Evolutionary conservation across 2,113 vertebrate species (phyloP), one percentile per base, ranked within the genome.

Genomic region (Chlorodrepanis virens): DNA sequence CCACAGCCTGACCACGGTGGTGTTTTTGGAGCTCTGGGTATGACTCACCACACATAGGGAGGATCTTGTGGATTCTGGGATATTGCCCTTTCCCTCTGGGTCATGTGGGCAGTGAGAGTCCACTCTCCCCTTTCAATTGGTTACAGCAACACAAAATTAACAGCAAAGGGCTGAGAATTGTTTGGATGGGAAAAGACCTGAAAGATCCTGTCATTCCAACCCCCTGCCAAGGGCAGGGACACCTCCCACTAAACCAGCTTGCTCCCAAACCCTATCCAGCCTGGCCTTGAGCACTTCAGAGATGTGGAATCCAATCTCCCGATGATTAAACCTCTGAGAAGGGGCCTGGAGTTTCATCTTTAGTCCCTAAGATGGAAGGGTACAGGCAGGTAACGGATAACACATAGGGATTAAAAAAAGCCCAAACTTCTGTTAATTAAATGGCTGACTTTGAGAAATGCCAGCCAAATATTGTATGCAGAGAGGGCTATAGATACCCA

Each of bases 361-460:
- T 47, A 10, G 42, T 86, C 24, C 24, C 39, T 37, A 18, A 59
- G 6, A 81, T 44, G 23, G 54, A 69, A 80, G 8, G 28, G 25
- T 23, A 45, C 18, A 87, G 45, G 31, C 63, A 93, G 81, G 27
- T 45, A 83, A 20, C 24, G 87, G 78, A 71, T 89, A 78, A 88
- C 83, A 86, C 68, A 68, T 3, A 57, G 8, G 11, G 33, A 86
- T 45, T 87, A 15, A 85, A 93, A 69, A 68, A 49, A 1, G 7
- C 2, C 39, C 68, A 25, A 45, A 49, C 63, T 91, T 90, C 74
- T 76, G 82, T 61, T 76, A 31, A 27, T 91, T 29, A 63, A 83
- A 54, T 31, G 31, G 8, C 14, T 85, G 63, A 65, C 50, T 74
- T 85, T 80, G 79, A 70, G 89, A 94, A 95, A 96, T 93, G 74